These are phyloP conservation scores for Sycophaga agraensis DNA, from an alignment of 1,140 invertebrate species.

Conservation along the genomic window DNA sequence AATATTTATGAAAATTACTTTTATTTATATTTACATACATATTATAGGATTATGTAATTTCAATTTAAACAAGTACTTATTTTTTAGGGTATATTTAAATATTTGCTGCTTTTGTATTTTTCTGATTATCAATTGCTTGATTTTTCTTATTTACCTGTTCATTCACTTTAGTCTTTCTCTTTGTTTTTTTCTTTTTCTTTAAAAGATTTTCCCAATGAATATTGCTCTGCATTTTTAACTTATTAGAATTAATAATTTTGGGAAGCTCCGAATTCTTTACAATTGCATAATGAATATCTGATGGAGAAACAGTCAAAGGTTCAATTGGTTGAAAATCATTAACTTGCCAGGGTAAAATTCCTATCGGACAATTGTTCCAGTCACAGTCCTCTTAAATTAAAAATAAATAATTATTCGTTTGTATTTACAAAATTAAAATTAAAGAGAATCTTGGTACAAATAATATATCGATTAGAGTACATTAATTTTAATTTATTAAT, in stretches of 20 bases:
- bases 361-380: constrained; percentile 48
- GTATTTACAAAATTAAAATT: too few species aligned
- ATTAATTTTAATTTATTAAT: background rate
- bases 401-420: too few species aligned
- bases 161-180: constrained; percentile 27
- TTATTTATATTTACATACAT: too few species aligned
- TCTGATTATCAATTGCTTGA: constrained; percentile 39
- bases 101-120: constrained; percentile 19
- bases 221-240: constrained; percentile 37
- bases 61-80: background rate
- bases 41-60: too few species aligned
- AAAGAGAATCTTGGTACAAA: too few species aligned
- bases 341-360: constrained; percentile 52
- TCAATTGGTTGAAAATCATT: constrained; percentile 34
- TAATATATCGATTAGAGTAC: background rate
- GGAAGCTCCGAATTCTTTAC: constrained; percentile 34
- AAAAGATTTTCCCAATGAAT: constrained; percentile 46
- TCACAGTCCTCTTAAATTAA: constrained; percentile 33
- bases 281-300: constrained; percentile 19
- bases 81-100: too few species aligned
- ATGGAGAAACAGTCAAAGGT: constrained; percentile 9
- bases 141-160: constrained; percentile 33
- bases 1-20: too few species aligned
- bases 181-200: constrained; percentile 38
- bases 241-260: constrained; percentile 39